Base-by-base conservation (phyloP, 2,113 vertebrate species). In the Marcusenius ussheri region DNA sequence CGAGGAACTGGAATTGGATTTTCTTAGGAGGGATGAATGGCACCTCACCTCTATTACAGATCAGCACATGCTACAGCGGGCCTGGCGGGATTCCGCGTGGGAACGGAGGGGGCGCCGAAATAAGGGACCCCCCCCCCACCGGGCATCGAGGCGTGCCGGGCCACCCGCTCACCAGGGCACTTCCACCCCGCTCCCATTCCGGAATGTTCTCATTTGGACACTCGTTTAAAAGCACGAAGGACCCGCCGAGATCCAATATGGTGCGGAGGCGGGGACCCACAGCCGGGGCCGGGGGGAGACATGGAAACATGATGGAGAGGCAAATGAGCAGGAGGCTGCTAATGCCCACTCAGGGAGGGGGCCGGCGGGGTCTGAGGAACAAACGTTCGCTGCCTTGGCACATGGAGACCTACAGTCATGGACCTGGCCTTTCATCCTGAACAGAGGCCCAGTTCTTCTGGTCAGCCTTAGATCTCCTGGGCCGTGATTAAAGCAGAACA, bases 221-320 rank as follows among this genome's bases (percentile, higher is more conserved):
- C 94, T 96, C 94, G 95, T 96, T 96, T 95, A 95, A 96, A 96
- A 95, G 93, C 93, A 93, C 93, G 94, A 95, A 96, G 89, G 95
- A 93, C 96, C 95, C 92, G 96, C 96, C 95, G 96, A 95, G 96
- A 96, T 96, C 95, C 96, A 96, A 96, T 96, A 96, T 96, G 94
- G 95, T 94, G 93, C 91, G 92, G 93, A 95, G 95, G 95, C 92
- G 93, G 95, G 95, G 95, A 93, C 92, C 94, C 95, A 88, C 96
- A 95, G 91, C 45, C 42, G 80, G 47, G 74, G 89, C 88, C 53
- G 92, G 90, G 90, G 88, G 92, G 91, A 91, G 92, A 92, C 94
- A 91, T 90, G 88, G 19, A 10, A 80, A 42, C 45, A 66, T 85
- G 85, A 77, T 90, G 90, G 87, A 91, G 21, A 84, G 89, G 5